Evolutionary conservation across 2,797 vertebrate species (phyloP), one percentile per base, ranked within the genome.

Genomic region (Pseudochirops corinnae): DNA sequence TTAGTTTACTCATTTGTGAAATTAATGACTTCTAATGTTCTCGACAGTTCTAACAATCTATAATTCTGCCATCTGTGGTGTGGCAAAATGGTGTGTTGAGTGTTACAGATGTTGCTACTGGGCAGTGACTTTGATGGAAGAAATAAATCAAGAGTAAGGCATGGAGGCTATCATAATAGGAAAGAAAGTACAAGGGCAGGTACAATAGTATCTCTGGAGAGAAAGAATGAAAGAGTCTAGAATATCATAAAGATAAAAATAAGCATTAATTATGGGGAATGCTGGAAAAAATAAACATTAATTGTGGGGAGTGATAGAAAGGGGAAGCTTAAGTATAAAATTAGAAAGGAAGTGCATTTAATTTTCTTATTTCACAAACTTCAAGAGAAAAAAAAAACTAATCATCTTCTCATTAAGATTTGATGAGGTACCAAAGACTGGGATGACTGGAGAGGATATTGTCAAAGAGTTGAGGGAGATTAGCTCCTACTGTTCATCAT

Each of bases 21-120:
- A 92, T 56, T 33, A 91, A 93, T 58, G 0, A 58, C 92, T 93
- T 96, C 92, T 94, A 93, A 96, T 0, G 0, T 92, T 21, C 94
- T 1, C 92, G 91, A 31, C 29, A 56, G 13, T 26, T 94, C 31
- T 82, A 93, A 74, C 16, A 92, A 60, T 91, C 50, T 95, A 94
- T 93, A 95, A 94, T 67, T 87, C 55, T 93, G 4, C 91, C 52
- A n/a, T 90, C 95, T 82, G 93, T 92, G 39, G 74, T 50, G 9
- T 96, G 93, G 52, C 52, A 95, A 91, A 93, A 53, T 91, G 31
- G 53, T n/a, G 16, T 92, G 82, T 82, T 94, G 29, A 96, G 95
- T 57, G 60, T 82, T 16, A 52, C 53, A 92, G 50, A 91, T 93
- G 33, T 93, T 92, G 5, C 87, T 92, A 95, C 92, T 93, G 92